Evolutionary conservation across 2,888 invertebrate species (phyloP).

Genomic region (Lymantria dispar): DNA sequence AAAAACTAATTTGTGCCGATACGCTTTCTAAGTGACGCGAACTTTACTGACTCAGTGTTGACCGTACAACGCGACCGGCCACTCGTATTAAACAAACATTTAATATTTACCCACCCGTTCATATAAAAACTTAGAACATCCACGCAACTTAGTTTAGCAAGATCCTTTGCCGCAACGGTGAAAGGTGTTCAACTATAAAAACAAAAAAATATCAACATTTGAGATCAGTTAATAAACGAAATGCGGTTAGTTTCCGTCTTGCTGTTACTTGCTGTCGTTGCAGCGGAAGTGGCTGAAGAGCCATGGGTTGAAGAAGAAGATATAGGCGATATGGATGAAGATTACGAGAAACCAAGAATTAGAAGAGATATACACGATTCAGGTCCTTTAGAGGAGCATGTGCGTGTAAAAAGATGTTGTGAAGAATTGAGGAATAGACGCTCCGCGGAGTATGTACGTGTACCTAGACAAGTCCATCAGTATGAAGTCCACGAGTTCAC

Average conservation of each 20-base stretch:
- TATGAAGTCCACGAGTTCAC: constrained; percentile 70
- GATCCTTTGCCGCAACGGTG: constrained; percentile 57
- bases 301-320: constrained; percentile 64
- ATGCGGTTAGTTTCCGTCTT: constrained; percentile 59
- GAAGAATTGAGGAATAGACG: constrained; percentile 41
- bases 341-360: constrained; percentile 42
- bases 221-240: constrained; percentile 46
- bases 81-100: constrained; percentile 52
- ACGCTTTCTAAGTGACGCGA: constrained; percentile 62
- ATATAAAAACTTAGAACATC: constrained; percentile 48
- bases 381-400: constrained; percentile 56
- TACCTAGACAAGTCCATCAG: constrained; percentile 62
- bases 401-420: constrained; percentile 56
- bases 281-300: constrained; percentile 53
- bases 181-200: constrained; percentile 65
- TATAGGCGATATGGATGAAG: constrained; percentile 49
- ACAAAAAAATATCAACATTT: constrained; percentile 55
- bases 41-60: constrained; percentile 48
- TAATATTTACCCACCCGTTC: constrained; percentile 49
- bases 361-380: constrained; percentile 49
- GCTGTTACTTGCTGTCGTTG: constrained; percentile 50
- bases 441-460: constrained; percentile 44
- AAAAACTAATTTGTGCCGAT: constrained; percentile 49
- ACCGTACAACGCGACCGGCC: constrained; percentile 47
- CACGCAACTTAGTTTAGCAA: constrained; percentile 47